phyloP scores from a whole-genome alignment of 2,113 vertebrate species.

The Indri indri region DNA sequence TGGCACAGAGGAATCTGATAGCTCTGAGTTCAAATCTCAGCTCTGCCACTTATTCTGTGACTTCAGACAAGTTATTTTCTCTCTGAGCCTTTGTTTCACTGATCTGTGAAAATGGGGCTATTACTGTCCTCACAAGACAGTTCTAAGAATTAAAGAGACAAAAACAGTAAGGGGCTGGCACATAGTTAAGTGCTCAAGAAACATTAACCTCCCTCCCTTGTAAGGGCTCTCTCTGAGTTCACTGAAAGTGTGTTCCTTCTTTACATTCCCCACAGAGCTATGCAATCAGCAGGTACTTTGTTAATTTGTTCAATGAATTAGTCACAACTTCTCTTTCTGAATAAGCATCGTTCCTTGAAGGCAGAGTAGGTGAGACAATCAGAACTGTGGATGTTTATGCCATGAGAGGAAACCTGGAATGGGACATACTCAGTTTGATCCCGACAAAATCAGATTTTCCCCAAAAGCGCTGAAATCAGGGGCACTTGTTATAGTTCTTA shows the following conservation, averaged over 20 bases:
- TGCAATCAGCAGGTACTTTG: background rate
- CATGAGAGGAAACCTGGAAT: background rate
- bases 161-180: background rate
- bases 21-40: background rate
- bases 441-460: background rate
- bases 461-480: background rate
- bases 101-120: background rate
- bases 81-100: background rate
- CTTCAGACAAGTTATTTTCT: background rate
- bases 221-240: background rate
- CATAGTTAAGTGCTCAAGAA: background rate
- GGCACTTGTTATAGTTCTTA: background rate
- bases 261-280: background rate
- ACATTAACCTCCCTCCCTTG: background rate
- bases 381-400: background rate
- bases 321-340: constrained; percentile 45
- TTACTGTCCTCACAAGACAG: background rate
- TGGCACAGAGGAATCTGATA: background rate
- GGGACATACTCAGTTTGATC: background rate
- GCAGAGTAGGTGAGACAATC: constrained; percentile 10
- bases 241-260: background rate
- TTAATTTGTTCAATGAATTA: constrained; percentile 22
- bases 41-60: background rate
- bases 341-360: background rate
- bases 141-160: background rate